These are phyloP conservation scores for Himalopsyche tibetana DNA, from an alignment of 2,888 invertebrate species.

Conservation along the genomic window DNA sequence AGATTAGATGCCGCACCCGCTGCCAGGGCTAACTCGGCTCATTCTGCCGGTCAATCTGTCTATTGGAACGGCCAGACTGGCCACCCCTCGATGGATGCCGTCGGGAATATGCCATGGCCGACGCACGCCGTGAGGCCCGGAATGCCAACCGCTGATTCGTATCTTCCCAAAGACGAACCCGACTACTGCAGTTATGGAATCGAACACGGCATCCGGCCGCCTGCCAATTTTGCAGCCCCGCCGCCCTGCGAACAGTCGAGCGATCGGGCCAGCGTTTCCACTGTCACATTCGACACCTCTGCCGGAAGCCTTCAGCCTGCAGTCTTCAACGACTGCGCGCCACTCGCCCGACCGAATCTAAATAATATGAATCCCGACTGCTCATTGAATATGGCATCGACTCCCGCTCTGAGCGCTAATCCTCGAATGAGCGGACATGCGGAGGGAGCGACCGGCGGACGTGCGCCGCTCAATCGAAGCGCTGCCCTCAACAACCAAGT, in stretches of 20 bases:
- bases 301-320: slow-evolving; percentile 53
- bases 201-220: slow-evolving; percentile 63
- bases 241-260: slow-evolving; percentile 58
- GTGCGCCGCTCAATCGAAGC: slow-evolving; percentile 68
- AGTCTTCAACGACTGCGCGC: slow-evolving; percentile 59
- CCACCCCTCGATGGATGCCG: slow-evolving; percentile 54
- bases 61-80: slow-evolving; percentile 59
- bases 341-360: slow-evolving; percentile 55
- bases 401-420: slow-evolving; percentile 49
- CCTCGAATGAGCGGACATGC: slow-evolving; percentile 65
- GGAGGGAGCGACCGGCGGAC: slow-evolving; percentile 13
- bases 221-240: slow-evolving; percentile 67
- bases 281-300: slow-evolving; percentile 41
- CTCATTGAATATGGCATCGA: slow-evolving; percentile 58
- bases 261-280: slow-evolving; percentile 61
- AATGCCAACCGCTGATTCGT: slow-evolving; percentile 45
- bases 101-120: slow-evolving; percentile 56
- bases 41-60: slow-evolving; percentile 50
- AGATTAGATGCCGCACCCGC: slow-evolving; percentile 18
- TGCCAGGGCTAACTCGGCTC: slow-evolving; percentile 56
- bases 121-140: slow-evolving; percentile 53
- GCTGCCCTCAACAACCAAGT: slow-evolving; percentile 91
- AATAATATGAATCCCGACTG: slow-evolving; percentile 66
- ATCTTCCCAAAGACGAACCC: slow-evolving; percentile 53
- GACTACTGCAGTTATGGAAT: slow-evolving; percentile 58